Evolutionary conservation across 2,888 invertebrate genomes (phyloP), one percentile per base, ranked within the genome.

Genomic region (Mellilla xanthometata): DNA sequence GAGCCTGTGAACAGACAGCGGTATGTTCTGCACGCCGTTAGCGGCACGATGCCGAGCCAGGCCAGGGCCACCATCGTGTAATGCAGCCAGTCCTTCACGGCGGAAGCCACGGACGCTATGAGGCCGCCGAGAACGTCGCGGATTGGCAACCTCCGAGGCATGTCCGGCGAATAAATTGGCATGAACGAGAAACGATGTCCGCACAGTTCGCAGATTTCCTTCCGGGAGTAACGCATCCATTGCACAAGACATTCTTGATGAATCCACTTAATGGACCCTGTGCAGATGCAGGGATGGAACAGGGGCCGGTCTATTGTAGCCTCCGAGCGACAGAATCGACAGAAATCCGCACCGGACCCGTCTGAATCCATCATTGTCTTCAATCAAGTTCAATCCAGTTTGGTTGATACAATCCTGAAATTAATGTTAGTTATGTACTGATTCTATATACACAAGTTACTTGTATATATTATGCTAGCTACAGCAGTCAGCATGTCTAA

Each of bases 131-230:
- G 92, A 5, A 99, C 95, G 81, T 99, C 99, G 56, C 94, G 93
- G 19, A 99, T 90, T 0, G 99, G 99, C 65, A 99, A 89, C 49
- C 99, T 92, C 50, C 98, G 93, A n/a, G 99, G 99, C 99, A 99
- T 99, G 78, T 99, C 99, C 15, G 99, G 97, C n/a, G 99, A 97
- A 85, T 99, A 99, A 65, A 99, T 99, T 15, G 99, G 99, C 71
- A 97, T 98, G 74, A 99, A 99, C 2, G 98, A 97, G 84, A 99
- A 99, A 49, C 97, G 94, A 85, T 99, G 97, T 52, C 98, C 97
- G 81, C 99, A 99, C 56, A 99, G 87, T 82, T 99, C 99, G 90
- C 99, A 99, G 76, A 97, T 98, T 81, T 99, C 99, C 88, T 99
- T 99, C 61, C 98, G 94, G 52, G 98, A 99, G 81, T 99, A 99